Base-by-base conservation (phyloP, 2,797 vertebrate genomes). In the Lagodon rhomboides region DNA sequence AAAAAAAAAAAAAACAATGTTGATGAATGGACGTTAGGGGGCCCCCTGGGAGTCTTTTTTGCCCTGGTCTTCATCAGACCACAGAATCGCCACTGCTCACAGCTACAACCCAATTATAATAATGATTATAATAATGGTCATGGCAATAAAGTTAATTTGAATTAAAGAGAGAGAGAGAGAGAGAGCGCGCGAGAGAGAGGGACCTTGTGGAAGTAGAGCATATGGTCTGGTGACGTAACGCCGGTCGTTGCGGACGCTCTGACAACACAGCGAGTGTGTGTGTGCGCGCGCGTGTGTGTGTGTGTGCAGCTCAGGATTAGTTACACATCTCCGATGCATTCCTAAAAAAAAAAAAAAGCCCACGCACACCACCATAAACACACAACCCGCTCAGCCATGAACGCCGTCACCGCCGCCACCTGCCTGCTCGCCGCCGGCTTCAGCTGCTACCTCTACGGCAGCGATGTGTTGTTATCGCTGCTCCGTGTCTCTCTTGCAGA, bases 401-500 rank as follows among this genome's bases (percentile, higher is more conserved):
- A 90, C 78, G 61, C 79, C 5, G 58, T 76, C 46, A 78, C 91
- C 58, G 80, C 81, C 22, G 87, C 79, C 60, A 85, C 87, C 85
- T 95, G 94, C 85, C 74, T 95, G 77, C 72, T 94, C 17, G 91
- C 87, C 56, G 94, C 93, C 70, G 89, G 75, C 43, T 15, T 94
- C 43, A 86, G 92, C 46, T 93, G 67, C 75, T 93, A 74, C 60
- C 68, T 95, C 44, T 93, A 91, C 86, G 88, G 91, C 83, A 77
- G 72, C 78, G 93, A 94, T 23, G 34, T 94, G 68, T 46, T 89
- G 50, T 85, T 78, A 82, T 80, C 89, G 77, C 87, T 91, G 76
- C 77, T 94, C 64, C 85, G 82, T 79, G 68, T 89, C 77, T 93
- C 85, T 90, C 68, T 91, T 92, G 43, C 93, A 95, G 95, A 87